phyloP scores from a whole-genome alignment of 1,140 invertebrate genomes.

The Procambarus clarkii region DNA sequence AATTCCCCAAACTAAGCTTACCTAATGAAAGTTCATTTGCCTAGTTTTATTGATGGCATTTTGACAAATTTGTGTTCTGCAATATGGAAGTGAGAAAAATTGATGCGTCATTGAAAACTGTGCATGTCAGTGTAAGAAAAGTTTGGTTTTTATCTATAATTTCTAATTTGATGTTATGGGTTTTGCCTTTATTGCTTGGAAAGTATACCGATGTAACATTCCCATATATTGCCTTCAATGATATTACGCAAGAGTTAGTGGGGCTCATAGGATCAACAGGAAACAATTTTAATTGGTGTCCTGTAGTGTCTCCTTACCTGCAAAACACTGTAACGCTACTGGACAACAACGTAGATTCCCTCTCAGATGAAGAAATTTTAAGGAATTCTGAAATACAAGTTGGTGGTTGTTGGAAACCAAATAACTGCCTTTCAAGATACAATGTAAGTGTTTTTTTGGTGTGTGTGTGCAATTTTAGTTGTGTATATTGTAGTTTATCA shows the following conservation, averaged over 20 bases:
- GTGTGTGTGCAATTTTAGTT: too few relatives aligned
- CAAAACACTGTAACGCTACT: background rate
- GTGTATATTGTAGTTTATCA: too few relatives aligned
- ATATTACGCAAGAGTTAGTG: slow-evolving; percentile 52
- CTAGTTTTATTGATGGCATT: background rate
- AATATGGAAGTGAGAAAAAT: background rate
- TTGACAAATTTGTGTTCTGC: background rate
- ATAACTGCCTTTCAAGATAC: slow-evolving; percentile 84
- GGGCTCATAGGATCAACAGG: slow-evolving; percentile 14
- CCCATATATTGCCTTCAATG: slow-evolving; percentile 36
- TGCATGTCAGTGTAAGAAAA: background rate
- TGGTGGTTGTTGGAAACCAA: slow-evolving; percentile 85
- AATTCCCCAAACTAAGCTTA: background rate
- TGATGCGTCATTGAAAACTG: background rate
- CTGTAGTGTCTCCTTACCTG: slow-evolving; percentile 43
- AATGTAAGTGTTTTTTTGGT: slow-evolving; percentile 75
- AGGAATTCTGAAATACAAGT: slow-evolving; percentile 69
- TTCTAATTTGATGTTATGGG: slow-evolving; percentile 28
- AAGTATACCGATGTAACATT: slow-evolving; percentile 55
- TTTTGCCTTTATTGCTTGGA: slow-evolving; percentile 20
- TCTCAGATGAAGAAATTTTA: slow-evolving; percentile 52
- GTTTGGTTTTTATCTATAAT: slow-evolving; percentile 24
- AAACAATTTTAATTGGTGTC: slow-evolving; percentile 30
- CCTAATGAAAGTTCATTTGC: background rate
- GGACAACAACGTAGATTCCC: slow-evolving; percentile 19